Base-by-base conservation (phyloP, 1,140 invertebrate genomes). In the Vanessa tameamea region DNA sequence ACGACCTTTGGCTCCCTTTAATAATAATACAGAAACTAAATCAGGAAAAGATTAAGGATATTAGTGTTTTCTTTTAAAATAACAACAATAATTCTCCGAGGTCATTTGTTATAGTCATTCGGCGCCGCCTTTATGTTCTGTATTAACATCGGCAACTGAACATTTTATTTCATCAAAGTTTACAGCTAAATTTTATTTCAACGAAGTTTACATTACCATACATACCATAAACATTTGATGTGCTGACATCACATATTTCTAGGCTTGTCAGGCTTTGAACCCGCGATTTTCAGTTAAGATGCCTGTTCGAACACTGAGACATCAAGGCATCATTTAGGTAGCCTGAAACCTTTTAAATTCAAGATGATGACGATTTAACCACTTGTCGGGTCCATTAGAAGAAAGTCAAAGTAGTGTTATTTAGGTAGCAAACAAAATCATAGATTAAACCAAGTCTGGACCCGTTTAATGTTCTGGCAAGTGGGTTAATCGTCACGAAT, bases 401-500 rank as follows among this genome's bases (percentile, higher is more conserved):
- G 20, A 37, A 47, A 67, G 48, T 61, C 48, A 20, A 67, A 78
- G 55, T 69, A 72, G 77, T 75, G 72, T 69, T 51, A 68, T 86
- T 81, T 14, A 14, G 16, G 23, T 37, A 80, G 81, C 78, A 86
- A 85, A 85, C 82, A 80, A 82, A 83, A 75, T 78, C 63, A 69
- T 79, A 81, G 75, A 85, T 83, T 82, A 80, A 72, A 65, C 70
- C 65, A 69, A 79, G 72, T 75, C 73, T 81, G 80, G 80, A 81
- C 75, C 69, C 76, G 81, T 78, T 85, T 87, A 81, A 85, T 80
- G 79, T 82, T 75, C 70, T 47, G 53, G 73, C 82, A 91, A 84
- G 69, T 88, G 70, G 89, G 88, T 91, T 88, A 91, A 89, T 89
- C 79, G 82, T 76, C 69, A 70, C 74, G 66, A 86, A 87, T 88